phyloP scores from a whole-genome alignment of 2,797 vertebrate species.

The Takifugu rubripes region DNA sequence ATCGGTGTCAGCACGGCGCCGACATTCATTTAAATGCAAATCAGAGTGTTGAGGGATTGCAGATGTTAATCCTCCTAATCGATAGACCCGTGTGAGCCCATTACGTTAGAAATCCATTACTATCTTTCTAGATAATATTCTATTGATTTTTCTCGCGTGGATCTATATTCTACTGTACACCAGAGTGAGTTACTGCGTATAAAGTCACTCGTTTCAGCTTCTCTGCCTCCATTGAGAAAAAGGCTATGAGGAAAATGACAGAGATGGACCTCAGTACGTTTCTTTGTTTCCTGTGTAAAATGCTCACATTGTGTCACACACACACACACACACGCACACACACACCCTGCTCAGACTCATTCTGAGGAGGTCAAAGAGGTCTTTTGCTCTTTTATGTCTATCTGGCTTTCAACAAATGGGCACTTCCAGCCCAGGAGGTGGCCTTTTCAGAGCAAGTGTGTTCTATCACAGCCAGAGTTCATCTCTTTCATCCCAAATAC shows the following conservation, averaged over 20 bases:
- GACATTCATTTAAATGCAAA: slow-evolving; percentile 75
- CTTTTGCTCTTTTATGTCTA: slow-evolving; percentile 69
- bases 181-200: slow-evolving; percentile 66
- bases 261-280: slow-evolving; percentile 47
- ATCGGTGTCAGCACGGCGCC: slow-evolving; percentile 61
- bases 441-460: slow-evolving; percentile 59
- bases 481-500: slow-evolving; percentile 26
- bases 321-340: slow-evolving; percentile 11
- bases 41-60: slow-evolving; percentile 67
- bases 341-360: slow-evolving; percentile 33
- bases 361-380: slow-evolving; percentile 27
- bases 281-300: slow-evolving; percentile 66
- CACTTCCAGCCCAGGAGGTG: slow-evolving; percentile 34
- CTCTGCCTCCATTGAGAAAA: slow-evolving; percentile 13
- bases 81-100: slow-evolving; percentile 71
- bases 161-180: slow-evolving; percentile 60
- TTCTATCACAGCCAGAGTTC: slow-evolving; percentile 62
- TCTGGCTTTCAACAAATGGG: slow-evolving; percentile 46
- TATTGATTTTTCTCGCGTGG: slow-evolving; percentile 62
- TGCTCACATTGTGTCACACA: slow-evolving; percentile 1
- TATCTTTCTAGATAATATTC: slow-evolving; percentile 75
- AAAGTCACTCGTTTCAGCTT: slow-evolving; percentile 52
- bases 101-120: slow-evolving; percentile 76
- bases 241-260: slow-evolving; percentile 13
- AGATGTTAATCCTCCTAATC: slow-evolving; percentile 73